phyloP scores from a whole-genome alignment of 1,140 invertebrate genomes.

The Metopolophium dirhodum region DNA sequence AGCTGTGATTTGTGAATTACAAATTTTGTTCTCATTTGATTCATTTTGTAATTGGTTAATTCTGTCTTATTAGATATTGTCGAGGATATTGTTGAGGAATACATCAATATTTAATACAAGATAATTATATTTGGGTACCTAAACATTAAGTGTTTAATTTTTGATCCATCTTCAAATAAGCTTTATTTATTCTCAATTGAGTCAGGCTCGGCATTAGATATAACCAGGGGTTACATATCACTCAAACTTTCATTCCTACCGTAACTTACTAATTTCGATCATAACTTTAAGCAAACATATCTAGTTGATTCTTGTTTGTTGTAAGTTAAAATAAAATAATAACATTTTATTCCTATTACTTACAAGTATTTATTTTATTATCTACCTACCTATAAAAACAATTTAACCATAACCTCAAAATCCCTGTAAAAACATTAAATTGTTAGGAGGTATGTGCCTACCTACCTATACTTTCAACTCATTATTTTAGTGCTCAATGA shows the following conservation, averaged over 20 bases:
- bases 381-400: background rate
- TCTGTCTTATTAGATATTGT: background rate
- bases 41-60: background rate
- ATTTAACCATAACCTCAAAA: slow-evolving; percentile 1
- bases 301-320: too few species aligned
- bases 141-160: background rate
- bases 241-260: background rate
- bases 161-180: background rate
- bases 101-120: background rate
- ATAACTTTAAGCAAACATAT: background rate
- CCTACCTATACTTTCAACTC: background rate
- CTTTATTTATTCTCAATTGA: background rate
- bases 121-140: background rate
- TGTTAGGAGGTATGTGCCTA: background rate
- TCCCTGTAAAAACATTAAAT: background rate
- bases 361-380: background rate
- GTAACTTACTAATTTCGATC: background rate
- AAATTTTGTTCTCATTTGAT: background rate
- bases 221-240: background rate
- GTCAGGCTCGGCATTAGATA: background rate
- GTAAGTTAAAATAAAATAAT: background rate
- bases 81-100: background rate
- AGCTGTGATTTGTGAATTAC: background rate
- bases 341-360: background rate
- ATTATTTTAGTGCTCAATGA: background rate